A percentile compares a stretch with the other conserved stretches of the same genome.
Conservation (phyloP, 2,888 invertebrate species). For the Syrista parreyssii region DNA sequence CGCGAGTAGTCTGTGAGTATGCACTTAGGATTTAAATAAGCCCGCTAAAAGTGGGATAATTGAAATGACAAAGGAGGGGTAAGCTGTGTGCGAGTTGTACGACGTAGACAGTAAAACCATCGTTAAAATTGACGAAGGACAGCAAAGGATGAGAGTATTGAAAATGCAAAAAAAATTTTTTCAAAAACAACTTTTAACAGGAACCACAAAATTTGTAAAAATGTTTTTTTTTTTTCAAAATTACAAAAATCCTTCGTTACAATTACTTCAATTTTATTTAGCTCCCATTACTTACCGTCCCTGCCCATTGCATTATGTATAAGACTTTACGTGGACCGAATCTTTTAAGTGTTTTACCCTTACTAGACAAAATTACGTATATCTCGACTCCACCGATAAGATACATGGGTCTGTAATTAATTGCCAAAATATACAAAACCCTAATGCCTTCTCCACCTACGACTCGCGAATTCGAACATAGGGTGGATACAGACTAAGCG, state of each 20-base stretch:
- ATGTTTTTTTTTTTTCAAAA: too few relatives aligned
- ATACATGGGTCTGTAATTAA: not conserved
- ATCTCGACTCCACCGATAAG: not conserved
- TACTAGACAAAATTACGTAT: not conserved
- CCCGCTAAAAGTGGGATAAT: conserved; percentile 57
- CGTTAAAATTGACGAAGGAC: accelerated
- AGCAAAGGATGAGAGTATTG: not conserved
- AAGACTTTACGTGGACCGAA: not conserved
- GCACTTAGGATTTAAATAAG: conserved; percentile 60
- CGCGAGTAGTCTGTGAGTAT: conserved; percentile 37
- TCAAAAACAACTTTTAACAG: too few relatives aligned
- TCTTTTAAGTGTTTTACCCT: not conserved
- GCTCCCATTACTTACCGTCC: not conserved
- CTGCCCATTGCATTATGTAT: not conserved
- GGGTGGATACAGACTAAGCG: not conserved
- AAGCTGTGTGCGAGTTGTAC: not conserved
- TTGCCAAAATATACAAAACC: not conserved
- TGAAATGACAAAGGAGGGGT: conserved; percentile 43
- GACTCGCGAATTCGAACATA: not conserved
- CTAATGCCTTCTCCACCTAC: not conserved
- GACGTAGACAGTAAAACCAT: not conserved
- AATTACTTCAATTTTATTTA: not conserved
- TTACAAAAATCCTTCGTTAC: not conserved
- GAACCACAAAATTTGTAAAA: too few relatives aligned
- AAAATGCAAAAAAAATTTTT: not conserved